Conservation (phyloP, 2,888 invertebrate species). For the Pantelozetes paolii region DNA sequence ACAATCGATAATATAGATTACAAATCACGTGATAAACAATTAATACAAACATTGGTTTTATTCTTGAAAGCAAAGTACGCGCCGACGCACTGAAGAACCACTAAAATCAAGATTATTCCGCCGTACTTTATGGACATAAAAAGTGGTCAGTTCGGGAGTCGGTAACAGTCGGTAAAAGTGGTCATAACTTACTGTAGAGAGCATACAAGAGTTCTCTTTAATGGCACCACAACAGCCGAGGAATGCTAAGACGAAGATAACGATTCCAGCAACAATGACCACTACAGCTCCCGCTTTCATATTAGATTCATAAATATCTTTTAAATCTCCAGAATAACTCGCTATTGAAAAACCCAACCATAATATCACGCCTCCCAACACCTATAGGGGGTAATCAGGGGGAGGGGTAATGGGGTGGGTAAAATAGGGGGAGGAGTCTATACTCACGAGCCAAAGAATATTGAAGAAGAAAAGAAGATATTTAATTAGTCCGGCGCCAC, state of each 20-base stretch:
- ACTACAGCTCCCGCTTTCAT: background rate
- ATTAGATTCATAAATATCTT: background rate
- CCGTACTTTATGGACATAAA: background rate
- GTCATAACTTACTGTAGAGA: background rate
- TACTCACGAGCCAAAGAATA: conserved; percentile 18
- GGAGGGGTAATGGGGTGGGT: too few species aligned
- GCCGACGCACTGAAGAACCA: conserved; percentile 6
- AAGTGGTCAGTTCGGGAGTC: too few species aligned
- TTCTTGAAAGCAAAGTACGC: conserved; percentile 22
- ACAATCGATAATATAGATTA: too few species aligned
- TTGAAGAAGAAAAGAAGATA: conserved; percentile 18
- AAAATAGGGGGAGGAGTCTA: background rate
- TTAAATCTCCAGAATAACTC: background rate
- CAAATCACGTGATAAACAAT: too few species aligned
- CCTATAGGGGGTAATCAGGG: background rate
- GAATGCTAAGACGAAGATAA: conserved; percentile 21
- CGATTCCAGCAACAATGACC: background rate
- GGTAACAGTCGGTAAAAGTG: background rate
- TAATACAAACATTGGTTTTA: background rate
- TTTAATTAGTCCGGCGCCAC: conserved; percentile 8
- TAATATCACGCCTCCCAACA: background rate
- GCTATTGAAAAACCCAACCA: background rate
- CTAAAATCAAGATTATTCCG: background rate
- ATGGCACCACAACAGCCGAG: conserved; percentile 1
- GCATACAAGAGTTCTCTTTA: conserved; percentile 20